phyloP scores from a whole-genome alignment of 2,888 invertebrate species.

The Chrysina gloriosa region DNA sequence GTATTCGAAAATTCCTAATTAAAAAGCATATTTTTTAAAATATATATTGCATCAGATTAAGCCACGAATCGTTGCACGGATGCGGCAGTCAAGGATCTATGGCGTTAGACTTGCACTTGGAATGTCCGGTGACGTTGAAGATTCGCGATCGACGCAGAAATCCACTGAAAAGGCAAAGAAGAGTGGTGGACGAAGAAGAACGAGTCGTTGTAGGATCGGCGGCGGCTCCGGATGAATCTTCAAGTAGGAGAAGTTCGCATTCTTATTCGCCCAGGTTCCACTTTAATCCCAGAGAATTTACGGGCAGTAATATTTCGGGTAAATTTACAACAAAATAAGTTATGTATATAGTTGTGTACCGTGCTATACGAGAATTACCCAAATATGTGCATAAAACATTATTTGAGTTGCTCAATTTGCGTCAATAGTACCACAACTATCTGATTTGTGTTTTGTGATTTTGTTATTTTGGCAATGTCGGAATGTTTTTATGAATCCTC shows the following conservation, averaged over 20 bases:
- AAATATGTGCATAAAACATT: too few species aligned
- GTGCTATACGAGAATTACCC: too few species aligned
- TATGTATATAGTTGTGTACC: too few species aligned
- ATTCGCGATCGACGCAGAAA: constrained; percentile 75
- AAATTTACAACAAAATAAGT: too few species aligned
- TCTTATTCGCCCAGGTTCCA: constrained; percentile 61
- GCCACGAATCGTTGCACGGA: constrained; percentile 68
- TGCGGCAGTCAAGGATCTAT: constrained; percentile 77
- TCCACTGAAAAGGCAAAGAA: constrained; percentile 80
- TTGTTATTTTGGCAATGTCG: too few species aligned
- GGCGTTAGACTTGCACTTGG: constrained; percentile 80
- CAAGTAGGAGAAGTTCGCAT: constrained; percentile 60
- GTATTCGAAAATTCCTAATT: too few species aligned
- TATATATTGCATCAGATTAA: constrained; percentile 57
- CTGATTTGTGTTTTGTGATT: too few species aligned
- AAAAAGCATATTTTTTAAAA: not conserved
- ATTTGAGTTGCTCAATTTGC: too few species aligned
- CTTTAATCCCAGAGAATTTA: constrained; percentile 50
- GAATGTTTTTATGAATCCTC: too few species aligned
- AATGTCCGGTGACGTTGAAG: constrained; percentile 70
- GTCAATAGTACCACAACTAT: too few species aligned
- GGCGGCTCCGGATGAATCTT: constrained; percentile 44
- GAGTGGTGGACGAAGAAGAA: constrained; percentile 71
- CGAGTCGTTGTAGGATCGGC: constrained; percentile 39
- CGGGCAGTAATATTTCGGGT: constrained; percentile 34